Evolutionary conservation across 2,113 vertebrate species (phyloP).

Genomic region (Corythornis cristatus): DNA sequence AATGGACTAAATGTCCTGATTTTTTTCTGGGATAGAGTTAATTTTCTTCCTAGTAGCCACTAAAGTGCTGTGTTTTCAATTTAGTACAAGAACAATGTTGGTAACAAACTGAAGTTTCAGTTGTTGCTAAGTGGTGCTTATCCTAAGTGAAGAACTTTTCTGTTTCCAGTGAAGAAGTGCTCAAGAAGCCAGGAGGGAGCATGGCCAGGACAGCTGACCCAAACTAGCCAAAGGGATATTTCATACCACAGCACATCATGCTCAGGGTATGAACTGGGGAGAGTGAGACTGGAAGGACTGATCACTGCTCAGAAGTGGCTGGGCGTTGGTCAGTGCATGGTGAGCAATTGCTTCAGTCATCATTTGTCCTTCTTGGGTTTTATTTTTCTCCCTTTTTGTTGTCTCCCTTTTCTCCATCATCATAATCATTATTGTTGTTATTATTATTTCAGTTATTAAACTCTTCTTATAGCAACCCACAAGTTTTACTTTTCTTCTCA

Average conservation of each 20-base stretch:
- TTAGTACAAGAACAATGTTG: background rate
- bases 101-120: background rate
- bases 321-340: too few relatives aligned
- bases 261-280: background rate
- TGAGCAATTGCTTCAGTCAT: background rate
- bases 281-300: background rate
- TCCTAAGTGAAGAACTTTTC: background rate
- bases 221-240: background rate
- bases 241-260: background rate
- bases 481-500: background rate
- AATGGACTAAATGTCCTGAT: background rate
- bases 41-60: background rate
- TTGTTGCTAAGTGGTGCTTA: background rate
- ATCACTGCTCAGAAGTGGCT: background rate
- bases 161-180: background rate
- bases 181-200: background rate
- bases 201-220: background rate
- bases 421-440: background rate
- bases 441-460: background rate
- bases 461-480: background rate
- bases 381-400: background rate
- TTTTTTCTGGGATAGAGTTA: background rate
- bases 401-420: background rate
- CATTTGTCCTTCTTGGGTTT: background rate
- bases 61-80: background rate